These are phyloP conservation scores for Phyllotis vaccarum DNA, from an alignment of 2,797 vertebrate species.

Conservation along the genomic window DNA sequence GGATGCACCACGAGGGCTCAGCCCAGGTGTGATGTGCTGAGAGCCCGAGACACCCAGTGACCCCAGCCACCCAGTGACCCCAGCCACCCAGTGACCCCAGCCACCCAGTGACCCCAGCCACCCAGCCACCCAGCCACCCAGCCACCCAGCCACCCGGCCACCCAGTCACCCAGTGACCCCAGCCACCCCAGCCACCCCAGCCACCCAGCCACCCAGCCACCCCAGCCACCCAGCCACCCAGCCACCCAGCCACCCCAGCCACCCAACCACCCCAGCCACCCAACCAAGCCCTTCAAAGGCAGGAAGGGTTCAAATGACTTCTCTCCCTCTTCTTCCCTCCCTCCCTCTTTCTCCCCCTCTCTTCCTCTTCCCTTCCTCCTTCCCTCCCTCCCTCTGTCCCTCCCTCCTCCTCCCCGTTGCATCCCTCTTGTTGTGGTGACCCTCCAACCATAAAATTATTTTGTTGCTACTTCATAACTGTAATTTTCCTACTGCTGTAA, in stretches of 20 bases:
- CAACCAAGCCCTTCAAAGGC: too few species aligned
- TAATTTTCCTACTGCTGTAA: neutral
- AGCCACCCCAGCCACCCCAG: too few species aligned
- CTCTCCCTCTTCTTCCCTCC: neutral
- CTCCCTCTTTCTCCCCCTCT: too few species aligned
- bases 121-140: too few species aligned
- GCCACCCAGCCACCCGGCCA: too few species aligned
- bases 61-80: neutral
- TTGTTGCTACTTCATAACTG: neutral
- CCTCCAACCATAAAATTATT: too few species aligned
- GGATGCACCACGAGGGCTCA: rapidly evolving
- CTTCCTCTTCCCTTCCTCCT: too few species aligned
- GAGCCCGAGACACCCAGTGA: neutral
- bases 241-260: too few species aligned
- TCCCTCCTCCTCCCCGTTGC: neutral
- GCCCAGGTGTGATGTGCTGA: neutral
- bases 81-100: too few species aligned
- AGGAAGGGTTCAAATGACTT: neutral
- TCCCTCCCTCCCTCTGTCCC: neutral
- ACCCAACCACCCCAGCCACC: neutral
- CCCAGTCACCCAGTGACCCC: neutral
- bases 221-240: too few species aligned
- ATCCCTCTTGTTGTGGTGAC: neutral
- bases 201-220: too few species aligned
- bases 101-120: too few species aligned